Evolutionary conservation across 2,888 invertebrate species (phyloP), one percentile per base, ranked within the genome.

Genomic region (Oscheius sp.): DNA sequence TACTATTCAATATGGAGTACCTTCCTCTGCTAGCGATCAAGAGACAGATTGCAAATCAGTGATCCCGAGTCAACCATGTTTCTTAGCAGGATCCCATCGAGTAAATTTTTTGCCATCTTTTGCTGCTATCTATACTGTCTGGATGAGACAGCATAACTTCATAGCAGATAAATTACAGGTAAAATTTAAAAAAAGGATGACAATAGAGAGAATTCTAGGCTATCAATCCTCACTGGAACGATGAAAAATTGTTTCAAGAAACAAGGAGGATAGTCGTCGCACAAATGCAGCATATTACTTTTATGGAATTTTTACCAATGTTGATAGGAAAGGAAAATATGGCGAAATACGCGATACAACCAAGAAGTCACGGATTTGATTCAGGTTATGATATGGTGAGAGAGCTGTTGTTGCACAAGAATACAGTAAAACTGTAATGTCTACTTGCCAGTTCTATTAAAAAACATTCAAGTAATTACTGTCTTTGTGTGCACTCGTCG

Each of bases 351-450:
- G 78, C 79, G 28, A 61, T 83, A 12, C 72, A 69, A 17, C 65
- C 94, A 2, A 86, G 92, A 77, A 91, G 92, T 0, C 73, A 71
- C 61, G 82, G 82, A 14, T 86, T 76, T 67, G 83, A 85, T 69
- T 80, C 81, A 36, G 79, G 81, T 8, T 93, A 93, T 85, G 90
- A 92, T 85, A 87, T 90, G 0, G 87, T 83, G 36, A 26, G 70
- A 26, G 2, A 5, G 8, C 47, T 47, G n/a, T 14, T 44, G n/a
- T 33, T n/a, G n/a, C n/a, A n/a, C n/a, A n/a, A n/a, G n/a, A n/a
- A n/a, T n/a, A n/a, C n/a, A n/a, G n/a, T n/a, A n/a, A n/a, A n/a
- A n/a, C n/a, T n/a, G n/a, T n/a, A n/a, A n/a, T n/a, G n/a, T n/a
- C n/a, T n/a, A n/a, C n/a, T n/a, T n/a, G n/a, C n/a, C n/a, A n/a